Evolutionary conservation across 2,888 invertebrate species (phyloP), one percentile per base, ranked within the genome.

Genomic region (Nemapogon koenigi): DNA sequence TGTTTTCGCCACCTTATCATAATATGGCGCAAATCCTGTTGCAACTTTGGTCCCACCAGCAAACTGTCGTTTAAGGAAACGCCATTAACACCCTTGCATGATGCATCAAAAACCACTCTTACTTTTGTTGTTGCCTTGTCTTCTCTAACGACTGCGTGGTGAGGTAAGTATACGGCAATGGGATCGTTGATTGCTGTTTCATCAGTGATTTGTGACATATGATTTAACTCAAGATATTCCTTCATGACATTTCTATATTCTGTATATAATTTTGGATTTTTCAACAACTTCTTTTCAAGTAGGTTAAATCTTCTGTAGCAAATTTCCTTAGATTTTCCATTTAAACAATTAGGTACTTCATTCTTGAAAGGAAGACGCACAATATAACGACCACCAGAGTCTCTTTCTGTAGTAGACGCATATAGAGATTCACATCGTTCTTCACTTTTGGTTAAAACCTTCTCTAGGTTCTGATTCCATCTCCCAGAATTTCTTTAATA

Each of bases 1-100:
- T 51, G 41, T 6, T 2, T 32, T 43, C 51, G 37, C 46, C 45
- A 52, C 29, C 51, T 37, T 28, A 52, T 16, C 11, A 51, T 22
- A 15, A 52, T 46, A 14, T 43, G 41, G n/a, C 42, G 10, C 11
- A 51, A 25, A 10, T 51, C 47, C 22, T 49, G 36, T 19, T 41
- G 41, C 4, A 41, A 16, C 16, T 38, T 32, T 2, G 38, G 38
- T 8, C 44, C 38, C 25, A 38, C 35, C 3, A 32, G n/a, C 2
- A 44, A 16, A 16, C 32, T 18, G 27, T 44, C 44, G 19, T 44
- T 40, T 1, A 42, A 16, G 4, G 38, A 35, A 4, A 41, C 31
- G 15, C 30, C 30, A 26, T 41, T 41, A 14, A 22, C 16, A 3
- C 41, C 41, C 31, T 41, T 41, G 11, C 38, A 28, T 3, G 40